These are phyloP conservation scores for Drosophila nr. perissopoda DNA, from an alignment of 2,888 invertebrate species.

Conservation along the genomic window DNA sequence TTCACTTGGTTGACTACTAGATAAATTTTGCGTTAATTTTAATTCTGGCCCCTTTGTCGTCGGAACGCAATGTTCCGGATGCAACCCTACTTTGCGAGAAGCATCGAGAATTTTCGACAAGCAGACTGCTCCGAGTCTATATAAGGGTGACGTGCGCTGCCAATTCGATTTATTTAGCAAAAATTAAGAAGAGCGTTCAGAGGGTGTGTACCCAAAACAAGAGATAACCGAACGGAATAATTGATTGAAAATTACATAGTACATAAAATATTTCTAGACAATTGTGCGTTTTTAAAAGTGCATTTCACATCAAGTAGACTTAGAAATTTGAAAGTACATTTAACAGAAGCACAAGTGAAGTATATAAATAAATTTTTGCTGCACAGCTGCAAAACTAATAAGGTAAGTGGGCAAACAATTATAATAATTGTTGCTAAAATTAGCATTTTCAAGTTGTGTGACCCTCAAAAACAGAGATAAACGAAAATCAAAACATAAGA, in stretches of 20 bases:
- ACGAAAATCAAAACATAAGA: constrained; percentile 14
- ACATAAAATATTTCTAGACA: constrained; percentile 13
- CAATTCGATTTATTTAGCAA: constrained; percentile 28
- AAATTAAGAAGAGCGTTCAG: constrained; percentile 14
- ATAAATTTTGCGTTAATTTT: neutral
- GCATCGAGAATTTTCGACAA: constrained; percentile 70
- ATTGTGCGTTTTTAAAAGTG: constrained; percentile 2
- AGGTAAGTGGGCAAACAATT: constrained; percentile 37
- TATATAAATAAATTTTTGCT: constrained; percentile 2
- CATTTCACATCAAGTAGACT: constrained; percentile 2
- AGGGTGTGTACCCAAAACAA: constrained; percentile 16
- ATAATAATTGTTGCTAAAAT: constrained; percentile 35
- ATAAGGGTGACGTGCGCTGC: constrained; percentile 35
- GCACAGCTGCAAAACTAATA: constrained; percentile 42
- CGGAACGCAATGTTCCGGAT: constrained; percentile 38
- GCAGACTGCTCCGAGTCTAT: constrained; percentile 56
- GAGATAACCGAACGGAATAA: constrained; percentile 6
- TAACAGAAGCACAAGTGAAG: constrained; percentile 9
- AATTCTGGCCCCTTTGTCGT: constrained; percentile 21
- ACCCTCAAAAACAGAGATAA: constrained; percentile 1
- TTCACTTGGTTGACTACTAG: neutral
- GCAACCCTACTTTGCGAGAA: constrained; percentile 66
- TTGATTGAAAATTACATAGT: constrained; percentile 22
- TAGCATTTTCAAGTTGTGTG: constrained; percentile 17
- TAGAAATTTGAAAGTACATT: constrained; percentile 2